Conservation (phyloP, 2,113 vertebrate species). For the Erpornis zantholeuca region DNA sequence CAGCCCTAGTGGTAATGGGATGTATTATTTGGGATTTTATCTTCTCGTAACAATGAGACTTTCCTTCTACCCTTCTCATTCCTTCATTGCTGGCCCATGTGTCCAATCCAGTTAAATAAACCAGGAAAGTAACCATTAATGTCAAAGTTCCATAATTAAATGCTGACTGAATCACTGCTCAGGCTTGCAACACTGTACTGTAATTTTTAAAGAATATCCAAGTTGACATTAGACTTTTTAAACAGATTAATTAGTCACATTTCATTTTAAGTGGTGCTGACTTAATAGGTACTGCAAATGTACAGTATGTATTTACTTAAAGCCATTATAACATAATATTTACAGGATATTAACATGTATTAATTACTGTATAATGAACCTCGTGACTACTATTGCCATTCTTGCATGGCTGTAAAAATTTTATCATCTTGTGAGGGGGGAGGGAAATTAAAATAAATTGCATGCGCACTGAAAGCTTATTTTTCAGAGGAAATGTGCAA, state of each 20-base stretch:
- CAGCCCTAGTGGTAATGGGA: background rate
- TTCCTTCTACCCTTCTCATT: background rate
- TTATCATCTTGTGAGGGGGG: constrained; percentile 43
- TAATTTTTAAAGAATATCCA: constrained; percentile 70
- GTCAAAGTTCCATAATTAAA: constrained; percentile 58
- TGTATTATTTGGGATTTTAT: background rate
- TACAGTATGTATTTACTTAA: constrained; percentile 73
- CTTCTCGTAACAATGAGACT: background rate
- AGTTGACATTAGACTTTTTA: constrained; percentile 63
- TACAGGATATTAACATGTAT: constrained; percentile 73
- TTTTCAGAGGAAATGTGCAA: constrained; percentile 72
- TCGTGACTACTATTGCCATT: constrained; percentile 54
- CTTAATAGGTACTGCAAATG: constrained; percentile 67
- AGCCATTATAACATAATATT: constrained; percentile 76
- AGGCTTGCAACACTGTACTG: background rate
- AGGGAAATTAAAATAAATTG: constrained; percentile 65
- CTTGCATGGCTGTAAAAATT: constrained; percentile 61
- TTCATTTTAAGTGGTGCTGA: constrained; percentile 63
- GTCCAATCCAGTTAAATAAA: constrained; percentile 47
- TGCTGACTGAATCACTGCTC: background rate
- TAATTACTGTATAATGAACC: constrained; percentile 77
- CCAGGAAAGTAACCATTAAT: constrained; percentile 33
- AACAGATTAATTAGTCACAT: constrained; percentile 76
- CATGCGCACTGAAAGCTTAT: constrained; percentile 55
- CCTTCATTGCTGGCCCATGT: constrained; percentile 11